Base-by-base conservation (phyloP, 2,888 invertebrate species). In the Oxycera nigricornis region DNA sequence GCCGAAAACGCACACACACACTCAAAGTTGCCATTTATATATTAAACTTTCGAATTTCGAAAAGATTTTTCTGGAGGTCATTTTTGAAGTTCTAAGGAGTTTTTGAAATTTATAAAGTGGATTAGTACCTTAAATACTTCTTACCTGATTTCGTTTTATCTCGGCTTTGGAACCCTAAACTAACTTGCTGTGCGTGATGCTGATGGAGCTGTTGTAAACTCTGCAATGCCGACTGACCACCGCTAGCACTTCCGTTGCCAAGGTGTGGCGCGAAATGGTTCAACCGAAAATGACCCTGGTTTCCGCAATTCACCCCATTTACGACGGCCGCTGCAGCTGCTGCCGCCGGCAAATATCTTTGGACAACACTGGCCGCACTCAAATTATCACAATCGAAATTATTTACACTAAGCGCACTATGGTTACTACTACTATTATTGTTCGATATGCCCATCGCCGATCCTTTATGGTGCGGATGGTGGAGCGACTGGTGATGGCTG, bases 141-240 rank as follows among this genome's bases (percentile, higher is more conserved):
- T 61, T 76, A 75, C 77, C 76, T 67, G 41, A 67, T 74, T 76
- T 77, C 20, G 82, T 80, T 77, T 84, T 85, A 46, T 85, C 85
- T 3, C 85, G 67, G 31, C 62, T 79, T 73, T 82, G 82, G 76
- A 83, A 83, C 31, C 79, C 82, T 26, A 83, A 77, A 39, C 79
- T 79, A 2, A 80, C 82, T 41, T 85, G 82, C 75, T 81, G 82
- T 11, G 84, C 82, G 78, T 86, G 86, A 76, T 85, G 84, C 65
- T 85, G 85, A 76, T 85, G 85, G 59, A 85, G 77, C 74, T 85
- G 86, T 73, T 86, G 86, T 6, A 85, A 79, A 74, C 85, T 85
- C 77, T 86, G 86, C 74, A 85, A 76, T 3, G 85, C 85, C 28
- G 84, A 83, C 11, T 84, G 83, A 20, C 77, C 78, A 7, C 74